Evolutionary conservation across 2,113 vertebrate genomes (phyloP).

Genomic region (Clarias macrocephalus): DNA sequence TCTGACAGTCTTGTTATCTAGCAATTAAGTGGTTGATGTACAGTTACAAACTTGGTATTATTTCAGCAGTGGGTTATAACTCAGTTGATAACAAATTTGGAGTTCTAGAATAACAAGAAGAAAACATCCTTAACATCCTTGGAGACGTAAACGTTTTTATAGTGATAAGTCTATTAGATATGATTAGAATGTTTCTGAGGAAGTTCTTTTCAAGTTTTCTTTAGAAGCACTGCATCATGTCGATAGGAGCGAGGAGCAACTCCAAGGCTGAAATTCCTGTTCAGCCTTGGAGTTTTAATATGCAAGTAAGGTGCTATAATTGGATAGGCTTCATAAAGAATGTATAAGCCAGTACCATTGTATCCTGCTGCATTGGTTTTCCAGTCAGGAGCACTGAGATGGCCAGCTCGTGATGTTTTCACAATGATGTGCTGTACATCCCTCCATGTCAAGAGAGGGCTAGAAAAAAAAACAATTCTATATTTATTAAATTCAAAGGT

Average conservation of each 20-base stretch:
- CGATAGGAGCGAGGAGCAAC: background rate
- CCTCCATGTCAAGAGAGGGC: conserved; percentile 92
- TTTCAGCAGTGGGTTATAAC: background rate
- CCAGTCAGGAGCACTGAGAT: conserved; percentile 97
- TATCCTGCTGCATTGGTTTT: conserved; percentile 98
- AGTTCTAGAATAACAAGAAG: background rate
- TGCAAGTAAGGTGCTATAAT: background rate
- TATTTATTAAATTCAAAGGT: background rate
- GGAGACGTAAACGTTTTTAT: background rate
- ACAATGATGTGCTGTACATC: conserved; percentile 99
- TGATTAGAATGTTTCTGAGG: background rate
- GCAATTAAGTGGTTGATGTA: background rate
- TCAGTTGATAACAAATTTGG: background rate
- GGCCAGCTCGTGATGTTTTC: conserved; percentile 93
- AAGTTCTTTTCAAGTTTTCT: background rate
- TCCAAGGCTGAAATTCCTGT: background rate
- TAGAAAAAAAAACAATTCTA: conserved; percentile 53
- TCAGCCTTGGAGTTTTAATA: background rate
- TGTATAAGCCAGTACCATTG: conserved; percentile 79
- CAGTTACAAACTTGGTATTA: background rate
- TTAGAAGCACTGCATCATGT: background rate
- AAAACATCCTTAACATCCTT: background rate
- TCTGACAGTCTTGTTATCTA: background rate
- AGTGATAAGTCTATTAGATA: background rate
- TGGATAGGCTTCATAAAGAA: background rate